A percentile compares a stretch with the other conserved stretches of the same genome.
These are phyloP conservation scores for Coregonus clupeaformis DNA, from an alignment of 2,113 vertebrate species.

Conservation along the genomic window DNA sequence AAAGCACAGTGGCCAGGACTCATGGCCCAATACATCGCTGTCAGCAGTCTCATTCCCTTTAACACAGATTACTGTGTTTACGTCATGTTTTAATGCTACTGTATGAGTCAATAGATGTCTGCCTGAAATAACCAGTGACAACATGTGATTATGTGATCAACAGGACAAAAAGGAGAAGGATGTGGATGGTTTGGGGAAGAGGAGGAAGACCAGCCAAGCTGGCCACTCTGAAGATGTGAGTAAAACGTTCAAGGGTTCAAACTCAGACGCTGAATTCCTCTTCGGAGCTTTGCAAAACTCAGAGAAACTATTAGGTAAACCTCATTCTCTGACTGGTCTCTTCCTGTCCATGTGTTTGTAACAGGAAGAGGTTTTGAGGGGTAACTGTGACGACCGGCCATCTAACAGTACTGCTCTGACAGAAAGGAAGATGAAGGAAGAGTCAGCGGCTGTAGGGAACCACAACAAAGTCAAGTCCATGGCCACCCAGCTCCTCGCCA, in stretches of 20 bases:
- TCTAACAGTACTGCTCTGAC: constrained; percentile 69
- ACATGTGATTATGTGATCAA: constrained; percentile 14
- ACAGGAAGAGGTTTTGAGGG: constrained; percentile 82
- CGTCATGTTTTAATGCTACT: background rate
- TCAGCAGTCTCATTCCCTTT: background rate
- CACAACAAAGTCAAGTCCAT: constrained; percentile 97
- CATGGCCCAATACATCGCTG: too few species aligned
- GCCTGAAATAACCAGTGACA: constrained; percentile 26
- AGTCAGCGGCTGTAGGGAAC: constrained; percentile 75
- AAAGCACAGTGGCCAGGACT: too few species aligned
- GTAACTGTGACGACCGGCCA: constrained; percentile 76
- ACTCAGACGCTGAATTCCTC: background rate
- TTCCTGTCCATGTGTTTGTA: background rate
- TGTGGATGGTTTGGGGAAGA: constrained; percentile 86
- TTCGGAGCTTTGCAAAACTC: background rate
- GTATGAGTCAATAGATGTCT: background rate
- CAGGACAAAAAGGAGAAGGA: constrained; percentile 99
- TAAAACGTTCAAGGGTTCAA: constrained; percentile 21
- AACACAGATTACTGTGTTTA: background rate
- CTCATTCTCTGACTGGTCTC: background rate
- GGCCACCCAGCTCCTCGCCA: constrained; percentile 95
- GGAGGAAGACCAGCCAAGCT: constrained; percentile 90
- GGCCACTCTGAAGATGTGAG: constrained; percentile 92
- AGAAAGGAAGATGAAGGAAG: constrained; percentile 81
- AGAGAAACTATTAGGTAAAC: background rate